Evolutionary conservation across 2,888 invertebrate species (phyloP), one percentile per base, ranked within the genome.

Genomic region (Carabus problematicus): DNA sequence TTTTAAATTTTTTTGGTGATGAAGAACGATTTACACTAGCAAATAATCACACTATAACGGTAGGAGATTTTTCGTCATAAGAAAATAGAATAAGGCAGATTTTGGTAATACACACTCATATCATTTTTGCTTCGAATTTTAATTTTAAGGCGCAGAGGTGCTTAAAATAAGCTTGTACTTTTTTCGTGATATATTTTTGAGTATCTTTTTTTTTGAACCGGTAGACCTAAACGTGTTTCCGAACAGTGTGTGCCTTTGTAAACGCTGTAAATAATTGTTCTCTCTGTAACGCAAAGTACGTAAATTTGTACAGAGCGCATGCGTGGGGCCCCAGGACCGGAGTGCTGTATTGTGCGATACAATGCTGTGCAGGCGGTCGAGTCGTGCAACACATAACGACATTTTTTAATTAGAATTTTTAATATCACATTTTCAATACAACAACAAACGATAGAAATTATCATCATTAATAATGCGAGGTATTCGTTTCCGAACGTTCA

Each of bases 61-160:
- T 83, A 82, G 83, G 83, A 83, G 81, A 81, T 83, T 84, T 77
- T 83, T 83, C 81, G 81, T 84, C 82, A 83, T 85, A 85, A 84
- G 84, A 85, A 86, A 86, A 86, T 86, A 86, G 86, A 87, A 87
- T 87, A 87, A 87, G 87, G 87, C 87, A 87, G 87, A 87, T 87
- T 86, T 86, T 86, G 86, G 86, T 85, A 85, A 85, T 85, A 85
- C 85, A 85, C 85, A 82, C 82, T 82, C 82, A 82, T 82, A 82
- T 82, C 82, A 82, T 81, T 81, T 73, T 83, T 80, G 79, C 82
- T 83, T 84, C 81, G 81, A 82, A 82, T 81, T 83, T 82, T 85
- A 84, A 86, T 86, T 86, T 86, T 88, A 88, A 88, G 88, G 88
- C 88, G 88, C 88, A 87, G 87, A 88, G 87, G 88, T 88, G 88